Evolutionary conservation across 2,113 vertebrate species (phyloP).

Genomic region (Gambusia holbrooki): DNA sequence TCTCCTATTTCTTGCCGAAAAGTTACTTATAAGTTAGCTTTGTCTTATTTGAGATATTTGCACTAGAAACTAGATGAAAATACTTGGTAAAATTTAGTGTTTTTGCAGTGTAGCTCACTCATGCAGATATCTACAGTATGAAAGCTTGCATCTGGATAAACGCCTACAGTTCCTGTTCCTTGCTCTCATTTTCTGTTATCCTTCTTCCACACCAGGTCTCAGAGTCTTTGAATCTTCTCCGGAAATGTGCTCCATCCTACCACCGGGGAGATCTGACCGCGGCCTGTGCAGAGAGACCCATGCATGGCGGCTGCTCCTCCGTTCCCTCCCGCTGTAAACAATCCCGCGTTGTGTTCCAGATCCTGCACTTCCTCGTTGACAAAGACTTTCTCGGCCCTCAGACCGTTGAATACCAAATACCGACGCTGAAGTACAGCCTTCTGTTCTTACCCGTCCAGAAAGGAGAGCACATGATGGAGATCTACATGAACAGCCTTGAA

Average conservation of each 20-base stretch:
- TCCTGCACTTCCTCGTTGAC: conserved; percentile 94
- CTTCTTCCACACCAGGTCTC: conserved; percentile 80
- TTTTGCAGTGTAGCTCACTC: no score
- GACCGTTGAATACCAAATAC: conserved; percentile 94
- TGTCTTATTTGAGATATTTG: no score
- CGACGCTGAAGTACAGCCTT: conserved; percentile 94
- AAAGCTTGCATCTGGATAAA: neutral
- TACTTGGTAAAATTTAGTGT: no score
- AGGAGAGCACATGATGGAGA: conserved; percentile 89
- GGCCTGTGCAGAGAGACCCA: conserved; percentile 81
- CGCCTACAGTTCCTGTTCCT: no score
- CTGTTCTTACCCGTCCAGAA: conserved; percentile 90
- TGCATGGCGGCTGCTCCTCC: conserved; percentile 83
- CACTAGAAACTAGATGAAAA: no score
- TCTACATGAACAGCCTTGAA: conserved; percentile 90
- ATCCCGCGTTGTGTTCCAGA: conserved; percentile 87
- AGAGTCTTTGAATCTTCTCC: conserved; percentile 87
- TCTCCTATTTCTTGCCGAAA: no score
- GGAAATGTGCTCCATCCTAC: conserved; percentile 91
- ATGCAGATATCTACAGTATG: no score
- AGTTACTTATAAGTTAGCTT: no score
- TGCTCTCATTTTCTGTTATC: conserved; percentile 2
- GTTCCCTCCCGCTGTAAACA: conserved; percentile 90
- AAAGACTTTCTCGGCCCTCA: conserved; percentile 95
- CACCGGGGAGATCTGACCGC: conserved; percentile 87